Conservation (phyloP, 1,140 invertebrate species). For the Achroia grisella region DNA sequence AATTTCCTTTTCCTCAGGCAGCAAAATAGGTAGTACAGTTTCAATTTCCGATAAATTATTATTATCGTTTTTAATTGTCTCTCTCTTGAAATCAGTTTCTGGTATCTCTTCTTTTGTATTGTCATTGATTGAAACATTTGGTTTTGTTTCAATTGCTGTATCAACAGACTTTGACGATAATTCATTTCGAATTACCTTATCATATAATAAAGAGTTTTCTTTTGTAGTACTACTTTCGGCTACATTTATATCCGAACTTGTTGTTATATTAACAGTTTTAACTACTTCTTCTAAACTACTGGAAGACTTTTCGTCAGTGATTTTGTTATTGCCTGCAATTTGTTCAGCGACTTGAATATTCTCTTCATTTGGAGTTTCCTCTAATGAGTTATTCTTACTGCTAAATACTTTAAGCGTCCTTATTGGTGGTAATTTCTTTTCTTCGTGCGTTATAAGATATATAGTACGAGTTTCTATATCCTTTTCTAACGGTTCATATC, state of each 20-base stretch:
- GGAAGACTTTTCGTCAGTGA: constrained; percentile 26
- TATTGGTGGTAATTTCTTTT: constrained; percentile 78
- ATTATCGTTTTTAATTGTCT: no score
- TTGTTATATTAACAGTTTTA: not conserved
- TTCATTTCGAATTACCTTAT: no score
- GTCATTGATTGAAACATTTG: no score
- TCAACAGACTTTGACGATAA: no score
- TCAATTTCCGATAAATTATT: no score
- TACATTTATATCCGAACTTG: not conserved
- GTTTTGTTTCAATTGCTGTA: no score
- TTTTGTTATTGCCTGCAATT: constrained; percentile 16
- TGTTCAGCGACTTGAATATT: constrained; percentile 11
- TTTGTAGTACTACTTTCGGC: not conserved
- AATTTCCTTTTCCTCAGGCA: no score
- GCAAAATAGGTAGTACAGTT: no score
- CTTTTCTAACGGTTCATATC: constrained; percentile 30
- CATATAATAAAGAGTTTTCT: no score
- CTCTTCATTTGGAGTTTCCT: constrained; percentile 25
- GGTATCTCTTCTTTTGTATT: no score
- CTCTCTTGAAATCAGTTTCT: no score
- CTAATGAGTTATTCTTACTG: constrained; percentile 51
- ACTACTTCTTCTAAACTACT: constrained; percentile 11
- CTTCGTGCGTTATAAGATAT: constrained; percentile 80
- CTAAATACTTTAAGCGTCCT: constrained; percentile 77
- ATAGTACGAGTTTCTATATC: constrained; percentile 75